Conservation (phyloP, 2,113 vertebrate species). For the Halcyon malimbica region DNA sequence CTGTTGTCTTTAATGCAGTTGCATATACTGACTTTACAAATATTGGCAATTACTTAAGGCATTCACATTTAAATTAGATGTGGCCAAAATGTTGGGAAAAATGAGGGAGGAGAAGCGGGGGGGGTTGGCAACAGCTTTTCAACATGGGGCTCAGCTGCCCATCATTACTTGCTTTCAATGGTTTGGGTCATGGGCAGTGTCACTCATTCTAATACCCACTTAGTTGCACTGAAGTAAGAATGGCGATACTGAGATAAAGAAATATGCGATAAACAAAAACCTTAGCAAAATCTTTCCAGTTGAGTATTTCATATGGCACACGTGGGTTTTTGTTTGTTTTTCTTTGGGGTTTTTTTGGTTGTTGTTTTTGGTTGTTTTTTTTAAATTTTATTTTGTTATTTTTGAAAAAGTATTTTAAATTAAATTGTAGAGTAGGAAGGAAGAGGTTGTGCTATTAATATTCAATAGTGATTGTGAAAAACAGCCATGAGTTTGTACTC, state of each 20-base stretch:
- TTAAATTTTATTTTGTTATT: not conserved
- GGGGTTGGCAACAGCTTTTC: conserved; percentile 23
- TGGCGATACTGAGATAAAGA: not conserved
- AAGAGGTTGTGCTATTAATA: not conserved
- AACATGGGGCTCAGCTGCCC: conserved; percentile 40
- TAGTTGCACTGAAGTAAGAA: conserved; percentile 33
- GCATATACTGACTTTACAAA: conserved; percentile 68
- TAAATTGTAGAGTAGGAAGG: not conserved
- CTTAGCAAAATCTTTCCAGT: not conserved
- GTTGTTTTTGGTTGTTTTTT: not conserved
- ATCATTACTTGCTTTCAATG: conserved; percentile 60
- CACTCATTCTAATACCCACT: conserved; percentile 51
- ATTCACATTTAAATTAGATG: conserved; percentile 69
- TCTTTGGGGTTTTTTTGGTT: no score
- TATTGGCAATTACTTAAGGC: conserved; percentile 70
- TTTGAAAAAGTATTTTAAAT: not conserved
- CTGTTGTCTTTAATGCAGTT: conserved; percentile 52
- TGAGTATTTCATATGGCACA: not conserved
- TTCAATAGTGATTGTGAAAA: not conserved
- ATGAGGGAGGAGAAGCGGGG: conserved; percentile 1
- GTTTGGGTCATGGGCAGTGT: conserved; percentile 38
- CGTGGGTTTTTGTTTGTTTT: no score
- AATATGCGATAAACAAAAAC: conserved; percentile 17
- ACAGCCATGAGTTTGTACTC: not conserved
- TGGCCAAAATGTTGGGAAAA: conserved; percentile 51